Conservation (phyloP, 2,888 invertebrate genomes). For the Mythimna impura region DNA sequence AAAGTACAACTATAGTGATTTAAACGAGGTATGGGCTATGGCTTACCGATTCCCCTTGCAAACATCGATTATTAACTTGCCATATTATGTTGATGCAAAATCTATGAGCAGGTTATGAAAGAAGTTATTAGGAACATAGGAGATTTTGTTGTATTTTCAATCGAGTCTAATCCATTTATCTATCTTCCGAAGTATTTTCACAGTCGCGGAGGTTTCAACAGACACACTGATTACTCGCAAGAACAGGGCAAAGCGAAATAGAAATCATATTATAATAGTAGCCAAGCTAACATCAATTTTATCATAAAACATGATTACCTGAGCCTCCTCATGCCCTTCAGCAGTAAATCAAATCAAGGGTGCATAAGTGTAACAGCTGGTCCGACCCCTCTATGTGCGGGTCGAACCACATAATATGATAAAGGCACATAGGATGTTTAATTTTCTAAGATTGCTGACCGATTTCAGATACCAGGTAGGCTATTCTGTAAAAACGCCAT, state of each 20-base stretch:
- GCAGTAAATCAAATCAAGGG: not conserved
- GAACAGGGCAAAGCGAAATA: constrained; percentile 10
- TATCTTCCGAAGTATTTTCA: not conserved
- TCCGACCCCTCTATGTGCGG: not conserved
- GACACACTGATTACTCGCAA: not conserved
- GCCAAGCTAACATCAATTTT: constrained; percentile 3
- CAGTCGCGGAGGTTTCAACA: not conserved
- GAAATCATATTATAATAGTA: not conserved
- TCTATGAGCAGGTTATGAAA: not conserved
- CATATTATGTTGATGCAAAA: not conserved
- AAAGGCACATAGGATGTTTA: not conserved
- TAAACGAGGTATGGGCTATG: no score
- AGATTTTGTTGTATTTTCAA: no score
- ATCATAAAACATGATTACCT: constrained; percentile 8
- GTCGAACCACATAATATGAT: not conserved
- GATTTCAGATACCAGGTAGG: constrained; percentile 1
- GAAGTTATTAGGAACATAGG: not conserved
- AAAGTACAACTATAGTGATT: no score
- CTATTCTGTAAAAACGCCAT: constrained; percentile 1
- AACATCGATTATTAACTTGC: not conserved
- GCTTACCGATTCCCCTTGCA: not conserved
- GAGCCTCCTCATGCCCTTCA: not conserved
- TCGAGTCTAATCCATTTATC: no score
- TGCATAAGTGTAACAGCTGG: not conserved
- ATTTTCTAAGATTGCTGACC: not conserved